Evolutionary conservation across 92 coral and sea anemone genomes (phyloP), one percentile per base, ranked within the genome.

Genomic region (Diadumene lineata): DNA sequence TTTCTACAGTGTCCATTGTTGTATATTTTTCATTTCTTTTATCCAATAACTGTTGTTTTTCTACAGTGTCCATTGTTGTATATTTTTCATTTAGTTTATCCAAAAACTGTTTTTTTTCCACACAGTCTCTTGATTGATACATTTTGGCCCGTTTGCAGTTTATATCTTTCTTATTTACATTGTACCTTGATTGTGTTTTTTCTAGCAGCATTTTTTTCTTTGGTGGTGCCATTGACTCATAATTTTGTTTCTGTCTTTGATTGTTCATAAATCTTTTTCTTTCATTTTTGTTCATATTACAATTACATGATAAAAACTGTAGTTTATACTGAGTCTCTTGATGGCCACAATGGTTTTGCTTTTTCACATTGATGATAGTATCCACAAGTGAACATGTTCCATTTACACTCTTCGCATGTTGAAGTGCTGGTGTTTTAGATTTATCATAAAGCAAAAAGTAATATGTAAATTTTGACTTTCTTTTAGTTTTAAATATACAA

Each of bases 261-360:
- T 26, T 31, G 33, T 68, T 77, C 75, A 66, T 51, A 32, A 56
- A 65, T 57, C 72, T 77, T 60, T 77, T 77, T 56, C 74, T 77
- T 68, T 77, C 53, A 77, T 68, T 67, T 56, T 46, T 51, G 67
- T 68, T 75, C 38, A 23, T 19, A 77, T 77, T 68, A 56, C 55
- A 66, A 21, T 57, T 65, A 68, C 82, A 68, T 67, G 66, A 46
- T 29, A 66, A 66, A 77, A 80, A 80, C 32, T 75, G 86, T 32
- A 82, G 53, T 82, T 26, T 75, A 69, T 82, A 82, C n/a, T n/a
- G n/a, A n/a, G n/a, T n/a, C n/a, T n/a, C n/a, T 70, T 80, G 64
- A 43, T 61, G 70, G 67, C 33, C 72, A 57, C 30, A 62, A 19
- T 46, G 27, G 29, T 50, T 34, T 58, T 66, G 15, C 31, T 29